phyloP scores from a whole-genome alignment of 2,113 vertebrate species.

The Pangasianodon hypophthalmus region DNA sequence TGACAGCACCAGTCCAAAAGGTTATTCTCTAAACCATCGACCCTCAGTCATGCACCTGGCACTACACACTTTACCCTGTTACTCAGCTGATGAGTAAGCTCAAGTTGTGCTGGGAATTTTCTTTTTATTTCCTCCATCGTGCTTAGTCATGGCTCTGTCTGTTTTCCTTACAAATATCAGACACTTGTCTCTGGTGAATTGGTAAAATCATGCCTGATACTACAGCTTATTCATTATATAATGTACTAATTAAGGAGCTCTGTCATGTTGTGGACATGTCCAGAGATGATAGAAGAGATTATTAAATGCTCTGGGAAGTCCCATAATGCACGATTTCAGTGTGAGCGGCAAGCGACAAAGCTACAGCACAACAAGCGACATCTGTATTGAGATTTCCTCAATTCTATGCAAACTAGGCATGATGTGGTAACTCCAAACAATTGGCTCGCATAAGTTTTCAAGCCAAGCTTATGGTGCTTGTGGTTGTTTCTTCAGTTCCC shows the following conservation, averaged over 20 bases:
- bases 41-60: not conserved
- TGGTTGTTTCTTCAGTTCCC: not conserved
- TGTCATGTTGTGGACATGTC: not conserved
- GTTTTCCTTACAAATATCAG: not conserved
- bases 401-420: not conserved
- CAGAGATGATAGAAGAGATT: not conserved
- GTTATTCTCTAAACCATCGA: slow-evolving; percentile 8
- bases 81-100: not conserved
- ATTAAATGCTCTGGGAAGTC: not conserved
- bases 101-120: not conserved
- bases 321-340: not conserved
- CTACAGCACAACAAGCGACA: not conserved
- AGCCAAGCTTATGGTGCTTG: not conserved
- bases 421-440: not conserved
- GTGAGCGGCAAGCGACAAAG: not conserved
- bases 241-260: not conserved
- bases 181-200: not conserved
- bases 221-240: not conserved
- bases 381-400: too few species aligned
- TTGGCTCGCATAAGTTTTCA: not conserved
- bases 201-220: not conserved
- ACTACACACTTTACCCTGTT: not conserved
- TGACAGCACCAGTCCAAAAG: slow-evolving; percentile 29
- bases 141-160: not conserved
- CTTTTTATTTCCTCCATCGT: not conserved